A percentile compares a stretch with the other conserved stretches of the same genome.
phyloP scores from a whole-genome alignment of 2,888 invertebrate genomes.

The Eupeodes latifasciatus region DNA sequence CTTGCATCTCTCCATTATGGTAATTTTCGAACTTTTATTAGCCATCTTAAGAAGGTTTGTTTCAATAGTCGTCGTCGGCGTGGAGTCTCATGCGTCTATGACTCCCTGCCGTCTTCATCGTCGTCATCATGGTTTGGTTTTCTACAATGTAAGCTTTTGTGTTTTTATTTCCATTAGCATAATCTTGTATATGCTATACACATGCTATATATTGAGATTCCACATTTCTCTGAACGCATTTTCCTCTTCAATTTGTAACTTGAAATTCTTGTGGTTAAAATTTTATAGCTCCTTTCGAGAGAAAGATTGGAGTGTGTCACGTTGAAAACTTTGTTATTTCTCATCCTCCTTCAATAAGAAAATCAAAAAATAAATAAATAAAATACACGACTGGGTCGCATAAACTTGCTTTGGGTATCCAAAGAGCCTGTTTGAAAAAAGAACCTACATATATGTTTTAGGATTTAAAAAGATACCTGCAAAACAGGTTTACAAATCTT shows the following conservation, averaged over 20 bases:
- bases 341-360: background rate
- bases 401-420: too few species aligned
- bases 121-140: too few species aligned
- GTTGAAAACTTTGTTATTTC: conserved; percentile 5
- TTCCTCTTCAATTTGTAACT: conserved; percentile 19
- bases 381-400: too few species aligned
- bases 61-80: background rate
- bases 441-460: too few species aligned
- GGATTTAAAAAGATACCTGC: too few species aligned
- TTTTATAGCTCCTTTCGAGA: conserved; percentile 5
- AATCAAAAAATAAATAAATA: background rate
- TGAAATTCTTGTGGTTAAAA: conserved; percentile 31
- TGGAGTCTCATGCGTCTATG: background rate
- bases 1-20: conserved; percentile 3
- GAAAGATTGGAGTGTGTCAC: background rate
- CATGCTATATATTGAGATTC: conserved; percentile 10
- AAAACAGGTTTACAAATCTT: too few species aligned
- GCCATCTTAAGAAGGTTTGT: background rate
- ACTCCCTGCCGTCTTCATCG: too few species aligned
- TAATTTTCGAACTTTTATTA: conserved; percentile 37
- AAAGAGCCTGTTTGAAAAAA: too few species aligned
- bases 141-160: conserved; percentile 20
- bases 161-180: conserved; percentile 33
- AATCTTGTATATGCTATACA: background rate
- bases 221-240: conserved; percentile 7